Evolutionary conservation across 2,797 vertebrate species (phyloP).

Genomic region (Chelonia mydas): DNA sequence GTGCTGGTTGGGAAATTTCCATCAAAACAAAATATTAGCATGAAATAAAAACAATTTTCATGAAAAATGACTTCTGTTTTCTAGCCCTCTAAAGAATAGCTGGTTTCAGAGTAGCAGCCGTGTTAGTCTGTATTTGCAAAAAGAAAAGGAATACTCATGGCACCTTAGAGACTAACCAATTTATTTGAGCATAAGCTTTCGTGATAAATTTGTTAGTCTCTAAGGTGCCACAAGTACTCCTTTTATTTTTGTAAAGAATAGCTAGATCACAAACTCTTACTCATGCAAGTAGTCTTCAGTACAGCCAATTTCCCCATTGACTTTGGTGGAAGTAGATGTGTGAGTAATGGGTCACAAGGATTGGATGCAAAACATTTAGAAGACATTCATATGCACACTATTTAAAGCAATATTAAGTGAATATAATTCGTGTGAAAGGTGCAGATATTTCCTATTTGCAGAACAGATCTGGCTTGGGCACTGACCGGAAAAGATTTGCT

Average conservation of each 20-base stretch:
- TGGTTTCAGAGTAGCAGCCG: too few species aligned
- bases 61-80: background rate
- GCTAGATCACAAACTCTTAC: background rate
- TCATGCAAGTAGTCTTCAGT: background rate
- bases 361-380: background rate
- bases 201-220: too few species aligned
- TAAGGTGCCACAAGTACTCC: too few species aligned
- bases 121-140: too few species aligned
- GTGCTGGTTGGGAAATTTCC: background rate
- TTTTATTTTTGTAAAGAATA: background rate
- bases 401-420: background rate
- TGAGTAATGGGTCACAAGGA: background rate
- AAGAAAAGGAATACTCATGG: too few species aligned
- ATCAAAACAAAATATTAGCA: background rate
- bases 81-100: too few species aligned
- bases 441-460: background rate
- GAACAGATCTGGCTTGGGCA: background rate
- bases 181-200: too few species aligned
- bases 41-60: background rate
- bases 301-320: background rate
- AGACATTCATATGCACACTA: background rate
- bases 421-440: background rate
- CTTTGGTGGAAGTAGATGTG: background rate
- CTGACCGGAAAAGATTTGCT: background rate
- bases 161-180: too few species aligned